Conservation (phyloP, 1,140 invertebrate species). For the Drosophila ambigua region DNA sequence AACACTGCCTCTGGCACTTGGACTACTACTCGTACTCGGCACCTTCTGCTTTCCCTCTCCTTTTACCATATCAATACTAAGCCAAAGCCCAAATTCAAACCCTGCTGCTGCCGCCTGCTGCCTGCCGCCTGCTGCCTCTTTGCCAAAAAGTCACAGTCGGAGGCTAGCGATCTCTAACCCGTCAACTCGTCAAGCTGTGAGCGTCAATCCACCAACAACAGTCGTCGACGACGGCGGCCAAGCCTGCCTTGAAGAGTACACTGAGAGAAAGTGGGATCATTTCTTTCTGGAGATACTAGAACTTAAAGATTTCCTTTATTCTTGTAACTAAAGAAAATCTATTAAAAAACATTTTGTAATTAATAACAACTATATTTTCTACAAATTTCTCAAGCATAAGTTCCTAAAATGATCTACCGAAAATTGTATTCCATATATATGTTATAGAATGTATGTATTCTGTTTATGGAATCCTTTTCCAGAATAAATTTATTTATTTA, state of each 20-base stretch:
- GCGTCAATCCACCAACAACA: conserved; percentile 58
- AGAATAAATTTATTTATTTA: too few relatives aligned
- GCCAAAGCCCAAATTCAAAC: neutral
- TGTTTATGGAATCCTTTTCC: too few relatives aligned
- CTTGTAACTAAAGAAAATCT: too few relatives aligned
- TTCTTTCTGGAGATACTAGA: too few relatives aligned
- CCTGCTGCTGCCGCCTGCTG: neutral
- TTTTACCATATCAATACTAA: too few relatives aligned
- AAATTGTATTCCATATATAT: too few relatives aligned
- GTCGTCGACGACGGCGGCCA: conserved; percentile 61
- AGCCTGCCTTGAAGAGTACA: conserved; percentile 63
- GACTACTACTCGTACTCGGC: conserved; percentile 48
- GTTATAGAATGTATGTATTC: too few relatives aligned
- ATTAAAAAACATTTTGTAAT: too few relatives aligned
- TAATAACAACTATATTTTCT: too few relatives aligned
- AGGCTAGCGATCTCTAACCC: conserved; percentile 59
- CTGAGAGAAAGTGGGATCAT: neutral
- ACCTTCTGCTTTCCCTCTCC: conserved; percentile 4
- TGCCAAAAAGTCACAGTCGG: conserved; percentile 47
- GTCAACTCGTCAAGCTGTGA: conserved; percentile 78
- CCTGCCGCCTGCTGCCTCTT: conserved; percentile 11
- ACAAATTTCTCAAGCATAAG: too few relatives aligned
- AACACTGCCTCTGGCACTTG: conserved; percentile 27
- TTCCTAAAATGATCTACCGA: too few relatives aligned
- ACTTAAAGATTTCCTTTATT: too few relatives aligned